phyloP scores from a whole-genome alignment of 2,888 invertebrate species.

The Xanthia icteritia region DNA sequence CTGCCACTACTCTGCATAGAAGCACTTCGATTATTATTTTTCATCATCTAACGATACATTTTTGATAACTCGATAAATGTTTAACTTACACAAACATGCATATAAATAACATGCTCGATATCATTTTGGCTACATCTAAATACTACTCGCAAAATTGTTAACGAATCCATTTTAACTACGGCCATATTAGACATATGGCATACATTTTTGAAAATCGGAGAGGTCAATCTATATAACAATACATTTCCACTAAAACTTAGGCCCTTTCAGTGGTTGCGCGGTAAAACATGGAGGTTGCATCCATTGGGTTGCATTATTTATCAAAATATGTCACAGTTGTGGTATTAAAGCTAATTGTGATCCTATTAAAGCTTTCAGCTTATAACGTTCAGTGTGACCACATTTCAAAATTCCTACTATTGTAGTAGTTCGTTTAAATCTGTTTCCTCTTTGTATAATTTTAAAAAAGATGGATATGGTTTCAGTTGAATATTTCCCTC shows the following conservation, averaged over 20 bases:
- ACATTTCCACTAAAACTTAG: conserved; percentile 85
- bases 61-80: conserved; percentile 85
- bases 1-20: conserved; percentile 81
- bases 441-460: conserved; percentile 61
- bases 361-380: conserved; percentile 83
- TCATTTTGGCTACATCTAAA: conserved; percentile 85
- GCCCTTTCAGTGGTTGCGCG: conserved; percentile 74
- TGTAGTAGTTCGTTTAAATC: conserved; percentile 51
- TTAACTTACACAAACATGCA: conserved; percentile 86
- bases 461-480: conserved; percentile 65
- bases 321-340: conserved; percentile 77
- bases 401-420: conserved; percentile 57
- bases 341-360: conserved; percentile 74
- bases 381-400: conserved; percentile 68
- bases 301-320: conserved; percentile 67
- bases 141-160: conserved; percentile 86
- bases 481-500: conserved; percentile 43
- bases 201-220: conserved; percentile 76
- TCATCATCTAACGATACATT: conserved; percentile 87
- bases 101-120: conserved; percentile 83
- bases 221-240: conserved; percentile 81
- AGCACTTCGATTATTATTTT: conserved; percentile 80
- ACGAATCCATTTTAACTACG: conserved; percentile 85
- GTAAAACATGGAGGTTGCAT: conserved; percentile 61
- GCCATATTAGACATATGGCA: conserved; percentile 79